Conservation (phyloP, 2,797 vertebrate species). For the Gobio occitaniae region DNA sequence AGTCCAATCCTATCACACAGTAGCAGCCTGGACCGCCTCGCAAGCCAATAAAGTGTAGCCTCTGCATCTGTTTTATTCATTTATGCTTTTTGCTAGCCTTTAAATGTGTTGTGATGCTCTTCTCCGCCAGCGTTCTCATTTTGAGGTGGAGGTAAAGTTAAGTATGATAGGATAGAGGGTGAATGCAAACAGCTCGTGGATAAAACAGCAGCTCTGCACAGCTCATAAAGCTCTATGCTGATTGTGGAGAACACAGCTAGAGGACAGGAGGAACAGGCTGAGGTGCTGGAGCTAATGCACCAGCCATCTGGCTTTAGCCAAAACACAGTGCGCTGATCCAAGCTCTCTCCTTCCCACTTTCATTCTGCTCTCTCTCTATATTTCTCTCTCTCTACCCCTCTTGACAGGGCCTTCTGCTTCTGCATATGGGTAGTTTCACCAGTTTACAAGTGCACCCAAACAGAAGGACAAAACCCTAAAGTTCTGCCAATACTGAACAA, state of each 20-base stretch:
- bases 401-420: constrained; percentile 52
- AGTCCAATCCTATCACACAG: constrained; percentile 60
- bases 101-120: constrained; percentile 66
- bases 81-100: constrained; percentile 62
- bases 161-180: constrained; percentile 59
- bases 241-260: constrained; percentile 70
- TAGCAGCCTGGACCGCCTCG: constrained; percentile 47
- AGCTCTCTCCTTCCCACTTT: constrained; percentile 43
- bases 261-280: constrained; percentile 71
- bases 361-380: constrained; percentile 39
- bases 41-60: constrained; percentile 57
- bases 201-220: constrained; percentile 70
- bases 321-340: constrained; percentile 61
- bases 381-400: constrained; percentile 40
- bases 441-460: constrained; percentile 51
- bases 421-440: constrained; percentile 55
- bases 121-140: constrained; percentile 1
- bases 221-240: constrained; percentile 77
- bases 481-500: constrained; percentile 46
- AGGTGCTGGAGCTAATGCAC: constrained; percentile 65
- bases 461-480: constrained; percentile 60
- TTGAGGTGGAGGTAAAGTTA: constrained; percentile 59
- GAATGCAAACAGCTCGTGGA: constrained; percentile 49
- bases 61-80: constrained; percentile 70
- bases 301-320: constrained; percentile 74